Base-by-base conservation (phyloP, 2,113 vertebrate species). In the Eclectus roratus region DNA sequence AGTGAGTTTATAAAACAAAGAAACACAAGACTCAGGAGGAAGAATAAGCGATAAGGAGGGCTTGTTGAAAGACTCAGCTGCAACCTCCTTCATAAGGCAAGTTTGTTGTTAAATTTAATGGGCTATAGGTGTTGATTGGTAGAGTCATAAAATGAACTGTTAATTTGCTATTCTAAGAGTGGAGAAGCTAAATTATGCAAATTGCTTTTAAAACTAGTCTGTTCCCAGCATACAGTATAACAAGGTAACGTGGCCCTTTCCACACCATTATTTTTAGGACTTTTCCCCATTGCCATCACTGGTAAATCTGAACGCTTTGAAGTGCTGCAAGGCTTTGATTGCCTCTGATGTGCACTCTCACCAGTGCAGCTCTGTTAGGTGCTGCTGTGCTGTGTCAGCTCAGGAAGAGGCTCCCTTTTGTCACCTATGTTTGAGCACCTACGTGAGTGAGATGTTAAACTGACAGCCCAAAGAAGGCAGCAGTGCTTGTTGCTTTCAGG, bases 81-180 rank as follows among this genome's bases (percentile, higher is more conserved):
- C 89, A 95, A 60, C 87, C 94, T 74, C 85, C 93, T 96, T 97
- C 95, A 84, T 77, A 88, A 96, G 92, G 86, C 39, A 81, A 90
- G 55, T 93, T 96, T 97, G 97, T 93, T 97, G 97, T 98, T 96
- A 98, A 94, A 98, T 97, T 97, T 98, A 98, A 98, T 97, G 96
- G 96, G 95, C 96, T 97, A 94, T 94, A 94, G 97, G 96, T 96
- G 97, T 96, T 98, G 98, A 98, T 98, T 98, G 97, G 98, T 96
- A 63, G 92, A 96, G 94, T 95, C 27, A 2, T 97, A 97, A 98
- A 98, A 98, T 95, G 97, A 98, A 97, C 97, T 97, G 96, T 98
- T 98, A 98, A 98, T 98, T 98, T 97, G 95, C 96, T 97, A 68
- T 97, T 97, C 91, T 92, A 97, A 95, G 93, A 96, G 94, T 43